Conservation (phyloP, 2,888 invertebrate species). For the Steinernema scapterisci region DNA sequence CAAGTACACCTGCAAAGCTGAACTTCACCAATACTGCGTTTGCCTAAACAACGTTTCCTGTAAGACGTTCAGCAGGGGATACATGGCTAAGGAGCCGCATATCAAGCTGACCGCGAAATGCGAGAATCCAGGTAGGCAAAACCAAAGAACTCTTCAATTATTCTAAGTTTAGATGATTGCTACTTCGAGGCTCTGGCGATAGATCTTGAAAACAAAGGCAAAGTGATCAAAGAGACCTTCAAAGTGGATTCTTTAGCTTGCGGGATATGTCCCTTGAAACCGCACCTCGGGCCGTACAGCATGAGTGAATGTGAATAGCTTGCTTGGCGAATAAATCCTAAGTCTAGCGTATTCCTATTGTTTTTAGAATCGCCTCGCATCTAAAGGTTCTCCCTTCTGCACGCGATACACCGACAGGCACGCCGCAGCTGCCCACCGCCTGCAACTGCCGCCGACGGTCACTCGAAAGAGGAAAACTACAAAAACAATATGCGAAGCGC, state of each 20-base stretch:
- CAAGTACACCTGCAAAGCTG: neutral
- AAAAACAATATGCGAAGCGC: too few relatives aligned
- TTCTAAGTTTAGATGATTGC: too few relatives aligned
- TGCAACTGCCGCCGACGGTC: constrained; percentile 1
- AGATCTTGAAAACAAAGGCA: too few relatives aligned
- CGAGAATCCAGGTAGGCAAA: neutral
- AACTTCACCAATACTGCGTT: neutral
- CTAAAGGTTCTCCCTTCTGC: neutral
- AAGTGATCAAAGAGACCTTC: too few relatives aligned
- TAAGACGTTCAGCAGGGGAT: neutral
- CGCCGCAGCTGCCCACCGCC: constrained; percentile 21
- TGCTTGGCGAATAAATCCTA: too few relatives aligned
- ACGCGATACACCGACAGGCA: constrained; percentile 2
- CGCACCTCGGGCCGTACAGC: too few relatives aligned
- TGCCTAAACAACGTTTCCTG: constrained; percentile 3
- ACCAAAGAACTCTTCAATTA: neutral
- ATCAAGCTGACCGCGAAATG: neutral
- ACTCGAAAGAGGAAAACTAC: neutral
- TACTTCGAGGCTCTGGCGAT: too few relatives aligned
- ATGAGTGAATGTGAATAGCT: too few relatives aligned
- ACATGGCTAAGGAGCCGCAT: neutral
- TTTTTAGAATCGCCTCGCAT: neutral
- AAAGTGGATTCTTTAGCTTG: too few relatives aligned
- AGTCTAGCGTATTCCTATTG: neutral
- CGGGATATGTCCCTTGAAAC: too few relatives aligned